Base-by-base conservation (phyloP, 2,888 invertebrate species). In the Noctua comes region DNA sequence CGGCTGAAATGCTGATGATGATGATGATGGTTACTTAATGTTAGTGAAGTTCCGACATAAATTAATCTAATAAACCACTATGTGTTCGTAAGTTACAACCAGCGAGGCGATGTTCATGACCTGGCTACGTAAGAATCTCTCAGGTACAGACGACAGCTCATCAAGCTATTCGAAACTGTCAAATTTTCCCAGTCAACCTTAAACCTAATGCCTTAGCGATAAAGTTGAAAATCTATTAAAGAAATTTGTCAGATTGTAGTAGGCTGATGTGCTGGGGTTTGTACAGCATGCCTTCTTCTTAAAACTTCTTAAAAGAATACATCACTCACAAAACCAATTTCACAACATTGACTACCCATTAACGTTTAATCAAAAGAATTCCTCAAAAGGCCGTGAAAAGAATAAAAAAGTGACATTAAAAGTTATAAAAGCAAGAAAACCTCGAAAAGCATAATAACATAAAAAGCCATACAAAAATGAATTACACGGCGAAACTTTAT, bases 381-480 rank as follows among this genome's bases (percentile, higher is more conserved):
- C 66, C n/a, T 64, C 36, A 65, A 66, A 75, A 70, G 7, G 31
- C 43, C 24, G 8, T 27, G 27, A 51, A 76, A 80, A 76, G 3
- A 66, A 69, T 43, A 74, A 54, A 76, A 75, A 76, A 68, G 1
- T n/a, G 24, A 65, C n/a, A 64, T 65, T 64, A 75, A 54, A 59
- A 75, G 31, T 36, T 16, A 66, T 40, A 66, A 66, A 66, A 11
- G n/a, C 51, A 48, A 40, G 54, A 74, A 71, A 72, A 46, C 2
- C 51, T 40, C 31, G 40, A 76, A 59, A 62, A 77, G 65, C 51
- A 68, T 54, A 48, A 78, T 51, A 68, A 59, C n/a, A 71, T 57
- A 59, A 73, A 81, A 82, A 59, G 71, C 71, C 68, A 51, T 75
- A 76, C 11, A 75, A 73, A 75, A 85, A 77, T 74, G 57, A 76